Conservation (phyloP, 1,140 invertebrate genomes). For the Drosophila grimshawi region DNA sequence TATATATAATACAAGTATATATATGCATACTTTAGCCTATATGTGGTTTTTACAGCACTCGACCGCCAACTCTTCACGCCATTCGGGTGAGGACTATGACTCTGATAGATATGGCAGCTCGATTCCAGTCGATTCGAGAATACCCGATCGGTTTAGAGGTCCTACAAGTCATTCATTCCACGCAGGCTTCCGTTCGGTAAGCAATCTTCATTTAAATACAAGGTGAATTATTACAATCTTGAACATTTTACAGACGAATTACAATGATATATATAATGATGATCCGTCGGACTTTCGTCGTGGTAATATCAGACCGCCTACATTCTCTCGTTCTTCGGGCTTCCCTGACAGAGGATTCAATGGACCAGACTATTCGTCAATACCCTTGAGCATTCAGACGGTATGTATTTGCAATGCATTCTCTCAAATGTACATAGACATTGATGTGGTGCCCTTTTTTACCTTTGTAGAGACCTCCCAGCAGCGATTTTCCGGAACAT, state of each 20-base stretch:
- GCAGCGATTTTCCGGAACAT: background rate
- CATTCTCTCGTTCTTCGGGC: background rate
- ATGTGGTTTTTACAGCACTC: background rate
- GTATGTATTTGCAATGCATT: slow-evolving; percentile 1
- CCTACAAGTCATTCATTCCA: background rate
- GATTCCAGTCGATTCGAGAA: background rate
- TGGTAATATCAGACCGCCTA: background rate
- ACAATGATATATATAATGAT: background rate
- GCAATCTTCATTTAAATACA: background rate
- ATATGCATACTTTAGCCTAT: background rate
- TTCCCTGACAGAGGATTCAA: background rate
- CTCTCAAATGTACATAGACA: background rate
- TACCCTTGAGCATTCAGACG: background rate
- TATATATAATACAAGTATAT: background rate
- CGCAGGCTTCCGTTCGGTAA: background rate
- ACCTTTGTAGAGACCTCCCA: slow-evolving; percentile 3
- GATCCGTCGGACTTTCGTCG: background rate
- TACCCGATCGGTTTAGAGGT: background rate
- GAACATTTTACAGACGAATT: background rate
- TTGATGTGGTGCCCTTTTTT: background rate
- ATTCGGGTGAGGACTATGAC: background rate
- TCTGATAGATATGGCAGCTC: background rate
- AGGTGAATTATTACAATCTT: background rate
- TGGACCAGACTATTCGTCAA: background rate
- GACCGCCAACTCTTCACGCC: background rate